These are phyloP conservation scores for Acromyrmex charruanus DNA, from an alignment of 1,140 invertebrate species.

Conservation along the genomic window DNA sequence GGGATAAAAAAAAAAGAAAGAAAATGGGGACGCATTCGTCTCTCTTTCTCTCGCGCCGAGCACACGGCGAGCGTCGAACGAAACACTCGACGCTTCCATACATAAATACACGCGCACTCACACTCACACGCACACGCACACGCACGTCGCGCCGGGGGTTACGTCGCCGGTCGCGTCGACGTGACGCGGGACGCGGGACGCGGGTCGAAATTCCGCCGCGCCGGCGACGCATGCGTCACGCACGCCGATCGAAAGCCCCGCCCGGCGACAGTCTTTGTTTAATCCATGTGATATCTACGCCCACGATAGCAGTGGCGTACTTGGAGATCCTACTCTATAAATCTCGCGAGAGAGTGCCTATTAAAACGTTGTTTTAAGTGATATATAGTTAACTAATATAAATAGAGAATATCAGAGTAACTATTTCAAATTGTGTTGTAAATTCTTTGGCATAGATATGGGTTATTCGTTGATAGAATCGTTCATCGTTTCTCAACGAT, in stretches of 20 bases:
- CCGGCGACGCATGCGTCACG: conserved; percentile 73
- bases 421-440: neutral
- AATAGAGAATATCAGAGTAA: neutral
- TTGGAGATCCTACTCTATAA: neutral
- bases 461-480: neutral
- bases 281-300: conserved; percentile 79
- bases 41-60: conserved; percentile 3
- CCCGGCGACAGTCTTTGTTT: conserved; percentile 84
- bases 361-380: neutral
- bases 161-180: conserved; percentile 59
- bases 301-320: conserved; percentile 71
- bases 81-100: conserved; percentile 26
- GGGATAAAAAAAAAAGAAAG: conserved; percentile 52
- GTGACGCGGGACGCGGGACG: conserved; percentile 73
- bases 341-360: neutral
- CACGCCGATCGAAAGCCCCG: conserved; percentile 82
- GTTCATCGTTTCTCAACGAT: neutral
- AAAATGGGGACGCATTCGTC: conserved; percentile 71
- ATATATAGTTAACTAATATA: neutral
- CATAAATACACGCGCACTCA: neutral
- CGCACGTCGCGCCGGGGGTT: neutral
- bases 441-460: neutral
- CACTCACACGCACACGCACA: neutral
- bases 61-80: conserved; percentile 12
- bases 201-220: conserved; percentile 73